Evolutionary conservation across 2,888 invertebrate species (phyloP), one percentile per base, ranked within the genome.

Genomic region (Hyles lineata): DNA sequence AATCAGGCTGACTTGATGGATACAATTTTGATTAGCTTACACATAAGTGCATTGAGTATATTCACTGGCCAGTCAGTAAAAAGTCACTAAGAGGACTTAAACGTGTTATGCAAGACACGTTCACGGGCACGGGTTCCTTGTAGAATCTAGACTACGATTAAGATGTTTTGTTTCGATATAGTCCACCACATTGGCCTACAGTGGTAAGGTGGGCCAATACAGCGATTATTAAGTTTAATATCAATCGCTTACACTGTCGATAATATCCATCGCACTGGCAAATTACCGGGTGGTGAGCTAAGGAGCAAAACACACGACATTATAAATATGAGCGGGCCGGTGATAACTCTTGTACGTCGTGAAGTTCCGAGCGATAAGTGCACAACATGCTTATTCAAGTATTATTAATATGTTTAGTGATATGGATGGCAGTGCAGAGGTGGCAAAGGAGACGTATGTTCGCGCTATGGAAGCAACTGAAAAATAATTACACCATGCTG

Each of bases 401-500:
- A 67, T 50, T 67, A 6, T 6, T 67, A 50, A 50, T 67, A 67
- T 23, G 43, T 50, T 43, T 23, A 43, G 23, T 67, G 67, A 6
- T 67, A 7, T 67, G 67, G 67, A 21, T 67, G 43, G 21, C 23
- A 21, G 50, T 43, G 43, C 67, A 67, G 21, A 62, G 72, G 15
- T 72, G 72, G 72, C 32, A 55, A n/a, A 72, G 63, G 23, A n/a
- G 72, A 35, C 52, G 35, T 8, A 72, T 72, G 72, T 63, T 63
- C 55, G 21, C 29, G 11, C 29, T 72, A 55, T 72, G 72, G 72
- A 63, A 74, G 6, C 50, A 77, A 25, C 73, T 77, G 6, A 83
- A 78, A 69, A 81, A 75, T 67, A 76, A 78, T 63, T 73, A 80
- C 1, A 76, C 72, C n/a, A 70, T 76, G 29, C 23, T 83, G 1